Evolutionary conservation across 2,888 invertebrate genomes (phyloP), one percentile per base, ranked within the genome.

Genomic region (Anthrax anthrax): DNA sequence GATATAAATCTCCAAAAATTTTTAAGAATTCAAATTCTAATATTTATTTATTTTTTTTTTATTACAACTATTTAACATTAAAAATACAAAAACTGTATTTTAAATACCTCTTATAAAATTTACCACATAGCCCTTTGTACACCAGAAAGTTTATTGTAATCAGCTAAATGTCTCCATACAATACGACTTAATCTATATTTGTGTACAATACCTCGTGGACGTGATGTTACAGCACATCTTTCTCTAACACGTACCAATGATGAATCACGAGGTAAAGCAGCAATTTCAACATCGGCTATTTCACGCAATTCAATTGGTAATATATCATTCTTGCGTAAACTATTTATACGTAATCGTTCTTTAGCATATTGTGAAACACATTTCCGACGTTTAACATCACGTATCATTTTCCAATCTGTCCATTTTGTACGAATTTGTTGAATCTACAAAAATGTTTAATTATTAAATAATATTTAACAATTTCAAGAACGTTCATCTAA

Each of bases 71-170:
- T n/a, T n/a, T n/a, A n/a, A n/a, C n/a, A n/a, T n/a, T n/a, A n/a
- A n/a, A n/a, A n/a, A n/a, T n/a, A n/a, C n/a, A n/a, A n/a, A n/a
- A n/a, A n/a, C n/a, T n/a, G n/a, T n/a, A n/a, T n/a, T n/a, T n/a
- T n/a, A n/a, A n/a, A n/a, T n/a, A n/a, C n/a, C n/a, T n/a, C n/a
- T n/a, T 32, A 16, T 34, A 29, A n/a, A 19, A 13, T 54, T 52
- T 65, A 69, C 95, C 96, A 97, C 75, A 86, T 84, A n/a, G 95
- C 91, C 63, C 95, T 75, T 64, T 91, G 91, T 0, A 95, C 81
- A 37, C 96, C 96, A 17, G 87, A 77, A 37, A 97, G 65, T 66
- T 88, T 84, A 67, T 95, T 96, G 66, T 95, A 85, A 72, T 98
- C 97, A 0, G 90, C 92, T 50, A 92, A 71, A 60, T 88, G 78